phyloP scores from a whole-genome alignment of 1,140 invertebrate species.

The Drosophila athabasca region DNA sequence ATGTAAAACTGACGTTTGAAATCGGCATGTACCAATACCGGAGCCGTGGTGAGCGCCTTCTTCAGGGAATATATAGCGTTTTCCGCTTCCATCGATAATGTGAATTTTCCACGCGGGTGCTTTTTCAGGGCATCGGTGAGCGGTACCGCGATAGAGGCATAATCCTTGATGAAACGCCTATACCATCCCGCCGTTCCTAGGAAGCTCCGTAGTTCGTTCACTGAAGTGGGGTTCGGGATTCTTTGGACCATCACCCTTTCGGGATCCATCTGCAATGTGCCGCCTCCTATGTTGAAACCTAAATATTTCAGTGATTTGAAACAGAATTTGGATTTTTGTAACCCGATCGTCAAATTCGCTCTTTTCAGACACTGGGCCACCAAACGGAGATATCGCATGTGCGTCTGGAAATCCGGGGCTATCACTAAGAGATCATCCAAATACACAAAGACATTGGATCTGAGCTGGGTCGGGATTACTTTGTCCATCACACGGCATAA shows the following conservation, averaged over 20 bases:
- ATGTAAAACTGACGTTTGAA: no score
- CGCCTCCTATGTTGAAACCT: conserved; percentile 21
- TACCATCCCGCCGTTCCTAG: conserved; percentile 27
- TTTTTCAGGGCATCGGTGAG: conserved; percentile 8
- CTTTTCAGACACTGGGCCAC: no score
- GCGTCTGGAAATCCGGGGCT: no score
- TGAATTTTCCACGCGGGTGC: conserved; percentile 1
- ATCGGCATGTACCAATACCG: background rate
- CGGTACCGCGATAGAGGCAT: background rate
- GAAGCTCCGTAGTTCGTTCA: conserved; percentile 17
- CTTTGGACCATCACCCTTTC: conserved; percentile 34
- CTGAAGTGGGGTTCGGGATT: conserved; percentile 9
- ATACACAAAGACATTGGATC: no score
- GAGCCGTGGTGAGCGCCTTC: conserved; percentile 2
- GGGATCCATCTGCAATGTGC: conserved; percentile 31
- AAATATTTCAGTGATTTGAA: conserved; percentile 38
- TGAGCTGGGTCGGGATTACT: no score
- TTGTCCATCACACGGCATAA: no score
- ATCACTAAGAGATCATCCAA: no score
- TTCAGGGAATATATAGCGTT: background rate
- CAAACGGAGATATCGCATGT: no score
- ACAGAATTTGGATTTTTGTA: conserved; percentile 67
- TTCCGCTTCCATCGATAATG: background rate
- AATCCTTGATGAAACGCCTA: conserved; percentile 11
- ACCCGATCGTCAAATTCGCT: no score